Evolutionary conservation across 2,797 vertebrate genomes (phyloP).

Genomic region (Pteropus rufus): DNA sequence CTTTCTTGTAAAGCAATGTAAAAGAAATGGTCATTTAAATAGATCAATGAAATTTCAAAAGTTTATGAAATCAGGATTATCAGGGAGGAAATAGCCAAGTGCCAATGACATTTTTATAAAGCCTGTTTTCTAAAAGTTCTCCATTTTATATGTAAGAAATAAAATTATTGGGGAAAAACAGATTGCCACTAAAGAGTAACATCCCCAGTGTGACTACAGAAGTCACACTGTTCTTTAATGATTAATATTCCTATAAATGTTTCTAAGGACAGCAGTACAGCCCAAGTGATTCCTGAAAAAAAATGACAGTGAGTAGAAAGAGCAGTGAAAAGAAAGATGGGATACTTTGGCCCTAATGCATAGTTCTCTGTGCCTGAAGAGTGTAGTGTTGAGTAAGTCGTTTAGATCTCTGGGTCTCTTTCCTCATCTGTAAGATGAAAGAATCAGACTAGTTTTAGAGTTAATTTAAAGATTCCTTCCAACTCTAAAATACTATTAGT

Average conservation of each 20-base stretch:
- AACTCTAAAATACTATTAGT: slow-evolving; percentile 29
- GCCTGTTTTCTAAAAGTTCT: slow-evolving; percentile 48
- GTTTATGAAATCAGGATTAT: slow-evolving; percentile 36
- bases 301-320: not conserved
- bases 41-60: slow-evolving; percentile 61
- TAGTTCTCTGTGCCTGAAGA: not conserved
- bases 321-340: not conserved
- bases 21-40: slow-evolving; percentile 65
- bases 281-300: slow-evolving; percentile 18
- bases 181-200: not conserved
- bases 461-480: not conserved
- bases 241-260: slow-evolving; percentile 17
- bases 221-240: not conserved
- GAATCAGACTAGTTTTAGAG: not conserved
- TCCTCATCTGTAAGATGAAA: not conserved
- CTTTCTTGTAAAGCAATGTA: slow-evolving; percentile 57
- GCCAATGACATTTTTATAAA: not conserved
- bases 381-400: not conserved
- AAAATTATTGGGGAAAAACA: not conserved
- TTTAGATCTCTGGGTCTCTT: not conserved
- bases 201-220: too few species aligned
- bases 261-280: slow-evolving; percentile 30
- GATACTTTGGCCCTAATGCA: not conserved
- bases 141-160: slow-evolving; percentile 48
- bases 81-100: slow-evolving; percentile 45